Evolutionary conservation across 1,140 invertebrate species (phyloP), one percentile per base, ranked within the genome.

Genomic region (Nasonia giraulti): DNA sequence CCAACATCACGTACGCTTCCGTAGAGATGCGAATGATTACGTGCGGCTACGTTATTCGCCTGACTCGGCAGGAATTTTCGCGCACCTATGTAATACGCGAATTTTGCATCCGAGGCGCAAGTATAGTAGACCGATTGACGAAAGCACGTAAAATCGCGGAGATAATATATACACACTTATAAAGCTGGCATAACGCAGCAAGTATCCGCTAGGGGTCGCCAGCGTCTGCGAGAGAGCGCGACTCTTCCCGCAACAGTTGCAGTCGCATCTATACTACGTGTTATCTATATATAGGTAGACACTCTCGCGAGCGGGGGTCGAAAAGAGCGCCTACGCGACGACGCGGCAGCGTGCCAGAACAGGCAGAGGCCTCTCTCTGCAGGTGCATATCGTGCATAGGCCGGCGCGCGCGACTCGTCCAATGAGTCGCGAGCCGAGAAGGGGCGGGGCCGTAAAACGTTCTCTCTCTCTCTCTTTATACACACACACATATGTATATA

Each of bases 281-380:
- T 27, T 27, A 27, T 27, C 27, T 27, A 27, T 62, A 12, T 62
- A 62, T 62, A 62, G 12, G 47, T 14, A 11, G 47, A 50, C 47
- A 11, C 47, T 50, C 47, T 17, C 47, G 0, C 47, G 14, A 12
- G 11, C 47, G 20, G 55, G 55, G 20, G 55, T 62, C 20, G 55
- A 62, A 62, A 62, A 62, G 55, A 68, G 55, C 8, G 77, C 87
- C 85, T 89, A 88, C 88, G 91, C 91, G 92, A 86, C 92, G 92
- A 91, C 91, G 92, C 91, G 92, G 91, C 91, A 91, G 86, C 87
- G 88, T 91, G 91, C 92, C 91, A 92, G 90, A 33, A 62, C n/a
- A 66, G 50, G 50, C 47, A 82, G 55, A 62, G 44, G 73, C 12
- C 40, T 76, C 31, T 23, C 14, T 76, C 20, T 7, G 75, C 85